Conservation (phyloP, 1,140 invertebrate species). For the Drosophila navojoa region DNA sequence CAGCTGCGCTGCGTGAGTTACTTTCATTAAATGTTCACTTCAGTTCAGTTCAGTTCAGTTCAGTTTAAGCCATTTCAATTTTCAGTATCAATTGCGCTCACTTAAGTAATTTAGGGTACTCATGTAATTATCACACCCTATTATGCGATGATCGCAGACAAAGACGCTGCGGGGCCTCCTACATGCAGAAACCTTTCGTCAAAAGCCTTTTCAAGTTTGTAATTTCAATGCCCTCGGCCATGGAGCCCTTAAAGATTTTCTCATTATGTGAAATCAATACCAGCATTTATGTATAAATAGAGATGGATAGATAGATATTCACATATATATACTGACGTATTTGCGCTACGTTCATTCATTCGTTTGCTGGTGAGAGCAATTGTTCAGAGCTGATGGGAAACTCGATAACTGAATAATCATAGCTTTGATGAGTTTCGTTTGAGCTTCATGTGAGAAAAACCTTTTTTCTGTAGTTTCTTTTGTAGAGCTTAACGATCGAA, state of each 20-base stretch:
- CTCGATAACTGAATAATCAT: slow-evolving; percentile 25
- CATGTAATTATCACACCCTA: slow-evolving; percentile 36
- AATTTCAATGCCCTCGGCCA: slow-evolving; percentile 31
- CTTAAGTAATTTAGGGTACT: slow-evolving; percentile 32
- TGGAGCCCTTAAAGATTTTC: slow-evolving; percentile 40
- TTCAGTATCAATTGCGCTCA: slow-evolving; percentile 1
- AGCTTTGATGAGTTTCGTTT: slow-evolving; percentile 15
- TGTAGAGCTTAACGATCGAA: not conserved
- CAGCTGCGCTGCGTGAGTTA: not conserved
- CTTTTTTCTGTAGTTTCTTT: not conserved
- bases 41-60: not conserved
- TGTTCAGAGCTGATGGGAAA: slow-evolving; percentile 31
- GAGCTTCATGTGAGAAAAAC: slow-evolving; percentile 9
- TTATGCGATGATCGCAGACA: slow-evolving; percentile 22
- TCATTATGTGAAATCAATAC: slow-evolving; percentile 71
- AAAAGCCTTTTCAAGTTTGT: slow-evolving; percentile 55
- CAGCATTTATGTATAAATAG: slow-evolving; percentile 54
- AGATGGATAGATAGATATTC: not conserved
- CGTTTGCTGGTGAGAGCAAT: slow-evolving; percentile 30
- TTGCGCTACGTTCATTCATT: slow-evolving; percentile 8
- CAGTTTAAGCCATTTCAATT: slow-evolving; percentile 1
- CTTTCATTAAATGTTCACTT: not conserved
- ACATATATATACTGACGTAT: no score
- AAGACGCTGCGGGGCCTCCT: slow-evolving; percentile 33
- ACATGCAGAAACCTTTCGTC: slow-evolving; percentile 45